These are phyloP conservation scores for Periophthalmus modestus DNA, from an alignment of 2,113 vertebrate species.

Conservation along the genomic window DNA sequence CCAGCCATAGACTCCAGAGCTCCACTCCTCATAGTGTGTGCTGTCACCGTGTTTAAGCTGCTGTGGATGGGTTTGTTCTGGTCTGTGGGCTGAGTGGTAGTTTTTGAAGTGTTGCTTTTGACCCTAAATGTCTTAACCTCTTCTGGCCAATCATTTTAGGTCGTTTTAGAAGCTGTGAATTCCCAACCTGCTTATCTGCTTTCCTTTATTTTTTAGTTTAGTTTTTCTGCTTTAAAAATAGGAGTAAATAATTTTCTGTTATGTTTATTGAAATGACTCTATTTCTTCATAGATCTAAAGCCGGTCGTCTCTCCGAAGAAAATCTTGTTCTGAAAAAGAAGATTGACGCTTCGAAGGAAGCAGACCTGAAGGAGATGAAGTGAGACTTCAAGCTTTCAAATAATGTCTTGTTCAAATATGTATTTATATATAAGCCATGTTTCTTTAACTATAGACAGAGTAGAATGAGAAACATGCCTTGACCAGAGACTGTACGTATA, in stretches of 20 bases:
- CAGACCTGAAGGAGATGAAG: conserved; percentile 83
- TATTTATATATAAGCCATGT: background rate
- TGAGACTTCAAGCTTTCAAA: conserved; percentile 60
- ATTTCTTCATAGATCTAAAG: conserved; percentile 76
- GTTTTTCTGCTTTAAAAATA: background rate
- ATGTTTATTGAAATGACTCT: background rate
- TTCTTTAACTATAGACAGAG: background rate
- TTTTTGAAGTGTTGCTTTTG: background rate
- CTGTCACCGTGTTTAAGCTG: conserved; percentile 10
- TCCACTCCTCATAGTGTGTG: background rate
- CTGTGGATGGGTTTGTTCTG: conserved; percentile 5
- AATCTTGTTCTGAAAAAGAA: conserved; percentile 79
- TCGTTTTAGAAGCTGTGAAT: background rate
- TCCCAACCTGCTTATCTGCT: background rate
- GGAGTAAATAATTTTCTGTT: background rate
- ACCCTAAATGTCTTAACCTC: background rate
- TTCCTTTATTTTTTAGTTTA: background rate
- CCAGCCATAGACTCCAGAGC: conserved; percentile 11
- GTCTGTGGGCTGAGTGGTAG: background rate
- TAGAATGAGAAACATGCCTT: too few relatives aligned
- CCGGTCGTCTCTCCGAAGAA: conserved; percentile 83
- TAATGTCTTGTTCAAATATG: too few relatives aligned
- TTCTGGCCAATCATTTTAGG: background rate
- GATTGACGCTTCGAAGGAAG: conserved; percentile 81
- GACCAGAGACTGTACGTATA: too few relatives aligned